Evolutionary conservation across 2,888 invertebrate species (phyloP), one percentile per base, ranked within the genome.

Genomic region (Apeira syringaria): DNA sequence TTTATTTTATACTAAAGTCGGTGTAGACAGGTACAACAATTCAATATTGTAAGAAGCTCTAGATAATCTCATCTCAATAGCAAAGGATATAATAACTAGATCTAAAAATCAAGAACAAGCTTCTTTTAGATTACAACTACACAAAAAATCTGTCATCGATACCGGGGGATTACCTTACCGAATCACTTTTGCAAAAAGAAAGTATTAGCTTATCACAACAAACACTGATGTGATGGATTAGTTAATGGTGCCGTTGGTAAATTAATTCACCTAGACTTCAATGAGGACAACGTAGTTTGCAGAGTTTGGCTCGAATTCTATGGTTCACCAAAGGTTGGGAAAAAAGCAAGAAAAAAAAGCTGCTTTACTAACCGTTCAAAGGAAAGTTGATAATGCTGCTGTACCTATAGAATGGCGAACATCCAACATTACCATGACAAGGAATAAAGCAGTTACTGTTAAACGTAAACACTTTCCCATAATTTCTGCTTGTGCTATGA

Each of bases 181-280:
- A 18, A 53, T 48, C 11, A 38, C 35, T 45, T 52, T 61, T 43
- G 59, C 56, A 12, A 8, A 36, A 28, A 25, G 32, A 18, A 43
- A 39, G 20, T 35, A 33, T 41, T 58, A 58, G 30, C 20, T 58
- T 30, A 58, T 59, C 28, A 59, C 56, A 30, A 25, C 25, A 8
- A 60, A 60, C 47, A 59, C 58, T 5, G 58, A 59, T 27, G 54
- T 28, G 57, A 59, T 47, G 56, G 56, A 18, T 56, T 60, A 39
- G 27, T 22, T 5, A 59, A 60, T 50, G 55, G 59, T 28, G 47
- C 58, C 27, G 56, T 60, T 41, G 59, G 59, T 5, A 56, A 56
- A 36, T 44, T 59, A 10, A 31, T 53, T 12, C 50, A 50, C 44
- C n/a, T 54, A 28, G 56, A 61, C 46, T 42, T 13, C 20, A 28